A percentile compares a stretch with the other conserved stretches of the same genome.
These are phyloP conservation scores for Phalera bucephala DNA, from an alignment of 2,888 invertebrate genomes.

Conservation along the genomic window DNA sequence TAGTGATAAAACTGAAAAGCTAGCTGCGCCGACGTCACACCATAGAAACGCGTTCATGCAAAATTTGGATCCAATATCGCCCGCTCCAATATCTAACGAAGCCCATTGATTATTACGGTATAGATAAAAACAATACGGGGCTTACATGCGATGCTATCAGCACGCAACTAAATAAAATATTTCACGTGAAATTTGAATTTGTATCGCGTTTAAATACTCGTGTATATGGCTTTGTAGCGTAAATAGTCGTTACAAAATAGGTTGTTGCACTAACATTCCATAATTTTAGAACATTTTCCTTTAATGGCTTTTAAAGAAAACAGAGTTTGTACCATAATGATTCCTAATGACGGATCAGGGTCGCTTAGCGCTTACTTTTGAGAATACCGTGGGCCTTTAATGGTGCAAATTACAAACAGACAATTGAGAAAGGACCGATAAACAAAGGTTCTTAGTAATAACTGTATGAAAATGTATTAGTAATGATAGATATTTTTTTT, in stretches of 20 bases:
- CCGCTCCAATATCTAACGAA: conserved; percentile 17
- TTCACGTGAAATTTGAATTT: too few species aligned
- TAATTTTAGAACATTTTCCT: conserved; percentile 49
- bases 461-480: conserved; percentile 2
- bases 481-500: too few species aligned
- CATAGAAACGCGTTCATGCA: too few species aligned
- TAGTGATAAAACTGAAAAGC: conserved; percentile 32
- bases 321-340: conserved; percentile 43
- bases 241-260: conserved; percentile 37
- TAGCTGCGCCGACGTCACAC: too few species aligned
- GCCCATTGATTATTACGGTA: conserved; percentile 17
- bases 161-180: too few species aligned
- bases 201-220: too few species aligned
- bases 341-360: conserved; percentile 39
- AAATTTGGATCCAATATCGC: conserved; percentile 15
- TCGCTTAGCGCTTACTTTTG: conserved; percentile 29
- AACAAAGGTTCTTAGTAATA: conserved; percentile 19
- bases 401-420: conserved; percentile 32
- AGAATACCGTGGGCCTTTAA: conserved; percentile 26
- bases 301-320: too few species aligned
- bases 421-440: conserved; percentile 28
- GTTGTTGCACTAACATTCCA: conserved; percentile 45
- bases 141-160: conserved; percentile 20
- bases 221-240: conserved; percentile 21
- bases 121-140: conserved; percentile 26